Evolutionary conservation across 64 coral and sea anemone genomes (phyloP), one percentile per base, ranked within the genome.

Genomic region (Acropora tenuis): DNA sequence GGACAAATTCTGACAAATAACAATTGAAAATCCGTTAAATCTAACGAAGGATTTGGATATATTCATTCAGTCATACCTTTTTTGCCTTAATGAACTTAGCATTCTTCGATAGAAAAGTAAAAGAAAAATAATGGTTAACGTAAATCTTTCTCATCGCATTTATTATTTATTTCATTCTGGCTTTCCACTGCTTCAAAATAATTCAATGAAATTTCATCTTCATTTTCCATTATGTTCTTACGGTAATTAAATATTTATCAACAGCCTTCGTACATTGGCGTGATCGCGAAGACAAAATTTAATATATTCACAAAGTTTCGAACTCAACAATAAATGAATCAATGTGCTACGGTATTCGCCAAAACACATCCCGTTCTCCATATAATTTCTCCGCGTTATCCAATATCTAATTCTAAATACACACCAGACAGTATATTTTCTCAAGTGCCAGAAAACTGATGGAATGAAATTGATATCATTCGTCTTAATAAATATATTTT

Each of bases 171-270:
- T 20, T 71, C 40, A 71, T 78, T 78, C 44, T 49, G 12, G 44
- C 45, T 78, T 2, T 78, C 46, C 16, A 78, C 11, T 18, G n/a
- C 13, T 2, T 60, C 3, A 78, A 78, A 78, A 59, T 10, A 80
- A 42, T 59, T 2, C n/a, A 66, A 67, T 47, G 15, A 1, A 46
- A 68, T 15, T 30, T 16, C 19, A 2, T 49, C 44, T 48, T 48
- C 19, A 84, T 10, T 69, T 84, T 69, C 4, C 2, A 20, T 69
- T 84, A 69, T 84, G 18, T 6, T 69, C 44, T 47, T 17, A 41
- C 7, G 43, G 3, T 43, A n/a, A 84, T 84, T 49, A 84, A 84
- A 84, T 84, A 84, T 84, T 84, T 84, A 84, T 84, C 44, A 84
- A 49, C 53, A 4, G 82, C 42, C 45, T 47, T 48, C 43, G 43